Percentiles rank a stretch among this genome's conserved stretches.
Conservation (phyloP, 2,113 vertebrate species). For the Zingel zingel region DNA sequence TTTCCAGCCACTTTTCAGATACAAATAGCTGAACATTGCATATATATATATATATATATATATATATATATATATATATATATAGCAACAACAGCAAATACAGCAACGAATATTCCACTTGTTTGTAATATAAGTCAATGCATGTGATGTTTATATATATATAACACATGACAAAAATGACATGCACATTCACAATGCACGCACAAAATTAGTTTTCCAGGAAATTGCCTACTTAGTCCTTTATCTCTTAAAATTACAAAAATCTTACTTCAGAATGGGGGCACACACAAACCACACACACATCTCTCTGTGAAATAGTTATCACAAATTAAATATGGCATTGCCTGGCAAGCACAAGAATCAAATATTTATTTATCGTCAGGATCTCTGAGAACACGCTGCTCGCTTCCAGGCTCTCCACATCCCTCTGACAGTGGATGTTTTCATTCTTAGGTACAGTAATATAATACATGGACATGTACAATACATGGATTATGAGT, state of each 20-base stretch:
- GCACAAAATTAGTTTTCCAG: slow-evolving; percentile 45
- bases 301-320: slow-evolving; percentile 62
- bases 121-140: neutral
- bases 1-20: neutral
- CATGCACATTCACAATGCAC: neutral
- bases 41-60: neutral
- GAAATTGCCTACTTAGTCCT: slow-evolving; percentile 67
- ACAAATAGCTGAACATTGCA: neutral
- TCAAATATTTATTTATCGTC: slow-evolving; percentile 73
- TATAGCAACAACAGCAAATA: neutral
- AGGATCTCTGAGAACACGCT: slow-evolving; percentile 45
- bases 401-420: slow-evolving; percentile 15
- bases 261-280: slow-evolving; percentile 21
- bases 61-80: neutral
- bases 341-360: slow-evolving; percentile 57
- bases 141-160: too few species aligned
- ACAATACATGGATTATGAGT: neutral
- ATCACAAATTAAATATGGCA: slow-evolving; percentile 73
- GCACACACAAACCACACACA: neutral
- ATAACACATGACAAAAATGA: neutral
- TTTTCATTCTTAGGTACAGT: neutral
- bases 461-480: neutral
- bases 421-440: slow-evolving; percentile 15
- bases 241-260: slow-evolving; percentile 60
- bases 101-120: neutral